phyloP scores from a whole-genome alignment of 23 tunicate species.

The Diplosoma virens region DNA sequence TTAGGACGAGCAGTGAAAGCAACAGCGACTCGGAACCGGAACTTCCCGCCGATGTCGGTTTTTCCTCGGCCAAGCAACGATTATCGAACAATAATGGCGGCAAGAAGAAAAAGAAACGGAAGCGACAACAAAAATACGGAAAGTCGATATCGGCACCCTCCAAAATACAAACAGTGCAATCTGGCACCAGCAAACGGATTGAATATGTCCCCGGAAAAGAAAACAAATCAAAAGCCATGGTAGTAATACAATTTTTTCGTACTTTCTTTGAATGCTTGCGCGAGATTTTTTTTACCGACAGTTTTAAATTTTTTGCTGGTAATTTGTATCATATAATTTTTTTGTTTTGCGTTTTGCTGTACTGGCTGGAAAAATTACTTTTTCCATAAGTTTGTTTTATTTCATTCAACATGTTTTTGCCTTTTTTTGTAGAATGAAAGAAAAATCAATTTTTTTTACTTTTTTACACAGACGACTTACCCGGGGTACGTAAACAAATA shows the following conservation, averaged over 20 bases:
- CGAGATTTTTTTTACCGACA: no score
- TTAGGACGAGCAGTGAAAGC: slow-evolving; percentile 83
- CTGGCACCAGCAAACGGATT: not conserved
- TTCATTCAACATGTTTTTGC: no score
- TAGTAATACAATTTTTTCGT: no score
- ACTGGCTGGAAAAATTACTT: no score
- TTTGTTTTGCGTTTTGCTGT: no score
- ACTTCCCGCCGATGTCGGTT: slow-evolving; percentile 38
- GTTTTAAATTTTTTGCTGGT: no score
- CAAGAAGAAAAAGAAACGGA: slow-evolving; percentile 63
- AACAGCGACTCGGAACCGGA: slow-evolving; percentile 93
- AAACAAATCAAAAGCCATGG: not conserved
- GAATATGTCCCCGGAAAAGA: slow-evolving; percentile 26
- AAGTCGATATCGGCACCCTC: slow-evolving; percentile 70
- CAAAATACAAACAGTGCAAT: slow-evolving; percentile 15
- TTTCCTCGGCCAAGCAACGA: slow-evolving; percentile 24
- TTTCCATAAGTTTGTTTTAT: no score
- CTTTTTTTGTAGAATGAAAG: no score
- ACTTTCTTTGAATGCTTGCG: no score
- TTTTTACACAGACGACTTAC: slow-evolving; percentile 27
- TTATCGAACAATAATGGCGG: slow-evolving; percentile 3
- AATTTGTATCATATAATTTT: no score
- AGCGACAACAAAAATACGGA: slow-evolving; percentile 59
- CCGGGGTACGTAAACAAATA: slow-evolving; percentile 76
- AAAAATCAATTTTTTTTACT: no score